These are phyloP conservation scores for Drepana arcuata DNA, from an alignment of 1,140 invertebrate genomes.

Conservation along the genomic window DNA sequence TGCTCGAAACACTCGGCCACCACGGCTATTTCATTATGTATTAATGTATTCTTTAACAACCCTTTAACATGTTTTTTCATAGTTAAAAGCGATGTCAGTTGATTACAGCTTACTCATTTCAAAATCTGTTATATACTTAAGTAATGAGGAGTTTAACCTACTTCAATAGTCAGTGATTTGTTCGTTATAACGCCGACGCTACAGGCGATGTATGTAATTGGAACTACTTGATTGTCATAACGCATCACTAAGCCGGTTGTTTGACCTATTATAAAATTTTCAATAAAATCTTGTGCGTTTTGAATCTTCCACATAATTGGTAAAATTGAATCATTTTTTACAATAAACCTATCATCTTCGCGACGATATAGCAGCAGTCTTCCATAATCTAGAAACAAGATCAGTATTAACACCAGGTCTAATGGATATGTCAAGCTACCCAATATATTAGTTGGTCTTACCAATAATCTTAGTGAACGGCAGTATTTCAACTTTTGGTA, in stretches of 20 bases:
- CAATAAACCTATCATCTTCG: constrained; percentile 56
- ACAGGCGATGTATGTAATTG: constrained; percentile 53
- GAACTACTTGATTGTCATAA: constrained; percentile 54
- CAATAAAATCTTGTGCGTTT: constrained; percentile 44
- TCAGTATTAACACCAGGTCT: too few species aligned
- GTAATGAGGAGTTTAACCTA: too few species aligned
- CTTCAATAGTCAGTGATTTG: constrained; percentile 46
- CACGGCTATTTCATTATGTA: too few species aligned
- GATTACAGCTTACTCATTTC: too few species aligned
- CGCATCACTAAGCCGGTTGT: constrained; percentile 41
- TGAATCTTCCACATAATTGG: constrained; percentile 58
- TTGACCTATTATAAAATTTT: constrained; percentile 53
- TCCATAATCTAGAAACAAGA: constrained; percentile 53
- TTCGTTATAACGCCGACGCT: constrained; percentile 44
- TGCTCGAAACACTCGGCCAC: too few species aligned
- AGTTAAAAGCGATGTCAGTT: too few species aligned
- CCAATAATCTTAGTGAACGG: constrained; percentile 51
- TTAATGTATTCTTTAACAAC: too few species aligned
- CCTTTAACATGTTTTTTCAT: too few species aligned
- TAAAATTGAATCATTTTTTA: constrained; percentile 63
- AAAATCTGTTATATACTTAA: too few species aligned
- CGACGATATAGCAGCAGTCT: constrained; percentile 52
- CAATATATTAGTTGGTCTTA: too few species aligned
- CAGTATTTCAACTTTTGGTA: constrained; percentile 48
- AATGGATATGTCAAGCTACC: too few species aligned